Evolutionary conservation across 2,888 invertebrate species (phyloP).

Genomic region (Tachina lurida): DNA sequence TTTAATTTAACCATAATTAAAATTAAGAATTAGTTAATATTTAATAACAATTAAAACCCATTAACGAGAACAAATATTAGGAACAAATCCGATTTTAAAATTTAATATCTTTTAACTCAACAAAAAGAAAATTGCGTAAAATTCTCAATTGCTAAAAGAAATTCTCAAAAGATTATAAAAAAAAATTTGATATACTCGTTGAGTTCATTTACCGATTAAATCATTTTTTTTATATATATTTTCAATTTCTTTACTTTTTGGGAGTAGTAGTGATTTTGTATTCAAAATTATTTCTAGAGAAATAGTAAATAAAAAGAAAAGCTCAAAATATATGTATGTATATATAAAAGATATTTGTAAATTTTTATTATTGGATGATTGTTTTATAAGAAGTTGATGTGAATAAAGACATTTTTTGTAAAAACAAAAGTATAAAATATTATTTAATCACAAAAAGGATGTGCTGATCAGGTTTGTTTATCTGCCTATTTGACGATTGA

Average conservation of each 20-base stretch:
- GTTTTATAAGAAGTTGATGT: conserved; percentile 52
- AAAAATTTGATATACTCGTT: conserved; percentile 18
- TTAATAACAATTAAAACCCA: conserved; percentile 33
- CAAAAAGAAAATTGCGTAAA: neutral
- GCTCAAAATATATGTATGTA: conserved; percentile 24
- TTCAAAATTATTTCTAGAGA: conserved; percentile 25
- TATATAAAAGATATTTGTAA: conserved; percentile 37
- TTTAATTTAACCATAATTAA: conserved; percentile 55
- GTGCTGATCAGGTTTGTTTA: neutral
- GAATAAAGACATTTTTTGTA: conserved; percentile 56
- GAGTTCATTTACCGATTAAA: conserved; percentile 14
- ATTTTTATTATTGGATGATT: conserved; percentile 46
- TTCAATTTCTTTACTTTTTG: conserved; percentile 19
- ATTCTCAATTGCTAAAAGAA: neutral
- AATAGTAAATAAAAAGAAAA: neutral
- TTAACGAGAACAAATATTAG: conserved; percentile 4
- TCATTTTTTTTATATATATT: conserved; percentile 18
- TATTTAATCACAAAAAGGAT: neutral
- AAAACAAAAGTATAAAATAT: conserved; percentile 4
- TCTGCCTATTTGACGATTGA: neutral
- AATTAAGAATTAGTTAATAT: conserved; percentile 48
- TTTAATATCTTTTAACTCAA: conserved; percentile 2
- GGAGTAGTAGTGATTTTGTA: conserved; percentile 35
- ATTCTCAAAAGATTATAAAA: conserved; percentile 18
- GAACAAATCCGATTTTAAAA: neutral